Base-by-base conservation (phyloP, 2,888 invertebrate genomes). In the Halictus quadricinctus region DNA sequence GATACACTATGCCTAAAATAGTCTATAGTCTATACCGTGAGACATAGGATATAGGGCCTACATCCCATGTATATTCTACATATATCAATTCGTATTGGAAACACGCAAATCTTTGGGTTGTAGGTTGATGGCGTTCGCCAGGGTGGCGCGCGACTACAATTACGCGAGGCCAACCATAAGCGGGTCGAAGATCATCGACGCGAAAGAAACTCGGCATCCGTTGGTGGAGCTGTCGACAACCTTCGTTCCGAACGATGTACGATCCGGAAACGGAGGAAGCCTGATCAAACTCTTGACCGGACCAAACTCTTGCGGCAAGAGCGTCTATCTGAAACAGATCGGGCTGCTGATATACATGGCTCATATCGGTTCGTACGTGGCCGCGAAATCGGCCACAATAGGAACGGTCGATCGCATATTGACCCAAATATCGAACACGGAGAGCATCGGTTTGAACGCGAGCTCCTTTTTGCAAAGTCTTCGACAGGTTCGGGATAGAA, bases 261-360 rank as follows among this genome's bases (percentile, higher is more conserved):
- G 94, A 82, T 97, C 97, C 79, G 96, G 96, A 10, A 94, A 94
- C 0, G 93, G 95, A 0, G 95, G 95, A 12, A 96, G 96, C 25
- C 94, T 95, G 18, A 96, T 98, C 43, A 97, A 97, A 93, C 96
- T 99, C 75, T 95, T 99, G 10, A 98, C 98, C 0, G 99, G 98
- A 0, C 98, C 99, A 0, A 99, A 99, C 94, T 97, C 98, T 1
- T 97, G 98, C 92, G 99, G 99, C 4, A 99, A 99, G 95, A 98
- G 98, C 84, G 96, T 98, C 48, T 99, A 98, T 94, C 95, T 99
- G 92, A 98, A 98, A 94, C 98, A 98, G 95, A 95, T 96, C 7
- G 97, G 97, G 25, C 93, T 98, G 78, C 96, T 98, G 89, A 96
- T 97, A 3, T 98, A 97, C 94, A 95, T 99, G 95, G 97, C 98